These are phyloP conservation scores for Phaenicophaeus curvirostris DNA, from an alignment of 2,797 vertebrate species.

Conservation along the genomic window DNA sequence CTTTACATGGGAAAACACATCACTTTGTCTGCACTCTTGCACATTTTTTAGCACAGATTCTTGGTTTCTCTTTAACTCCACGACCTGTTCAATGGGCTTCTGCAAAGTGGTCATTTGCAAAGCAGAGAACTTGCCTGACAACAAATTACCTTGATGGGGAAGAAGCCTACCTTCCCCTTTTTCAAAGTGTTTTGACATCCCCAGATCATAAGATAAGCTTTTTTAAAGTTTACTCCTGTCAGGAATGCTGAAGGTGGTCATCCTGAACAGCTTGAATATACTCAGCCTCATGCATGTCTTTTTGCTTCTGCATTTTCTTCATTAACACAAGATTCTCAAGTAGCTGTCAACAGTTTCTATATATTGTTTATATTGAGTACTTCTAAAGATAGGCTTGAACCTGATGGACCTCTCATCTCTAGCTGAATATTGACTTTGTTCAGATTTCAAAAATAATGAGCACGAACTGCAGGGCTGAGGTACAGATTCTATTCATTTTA, in stretches of 20 bases:
- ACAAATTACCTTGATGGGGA: background rate
- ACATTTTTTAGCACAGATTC: background rate
- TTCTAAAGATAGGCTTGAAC: background rate
- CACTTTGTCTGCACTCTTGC: background rate
- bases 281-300: background rate
- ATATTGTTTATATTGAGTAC: background rate
- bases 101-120: background rate
- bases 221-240: background rate
- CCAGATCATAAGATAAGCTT: background rate
- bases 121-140: background rate
- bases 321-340: background rate
- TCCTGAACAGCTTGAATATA: background rate
- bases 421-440: background rate
- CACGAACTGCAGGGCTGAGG: background rate
- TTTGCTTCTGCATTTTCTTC: background rate
- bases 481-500: background rate
- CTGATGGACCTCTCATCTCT: background rate
- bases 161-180: background rate
- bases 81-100: background rate
- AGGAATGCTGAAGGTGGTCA: background rate
- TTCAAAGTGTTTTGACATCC: background rate
- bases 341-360: background rate
- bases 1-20: background rate
- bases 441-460: background rate
- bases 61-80: background rate